A percentile compares a stretch with the other conserved stretches of the same genome.
phyloP scores from a whole-genome alignment of 2,888 invertebrate genomes.

The Microctonus brassicae region DNA sequence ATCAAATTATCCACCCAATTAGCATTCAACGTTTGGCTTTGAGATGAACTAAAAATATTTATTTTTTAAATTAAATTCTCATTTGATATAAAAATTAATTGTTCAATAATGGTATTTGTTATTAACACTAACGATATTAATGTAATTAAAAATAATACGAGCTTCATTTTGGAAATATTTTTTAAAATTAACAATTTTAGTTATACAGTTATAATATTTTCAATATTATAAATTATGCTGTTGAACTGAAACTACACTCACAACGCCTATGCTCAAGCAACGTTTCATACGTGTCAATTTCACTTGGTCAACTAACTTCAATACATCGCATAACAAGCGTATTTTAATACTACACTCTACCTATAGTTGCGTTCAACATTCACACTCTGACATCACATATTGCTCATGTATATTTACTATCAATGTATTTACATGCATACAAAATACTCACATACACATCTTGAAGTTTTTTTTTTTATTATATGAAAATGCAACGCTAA shows the following conservation, averaged over 20 bases:
- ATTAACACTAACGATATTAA: constrained; percentile 11
- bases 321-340: not conserved
- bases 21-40: constrained; percentile 24
- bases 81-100: no score
- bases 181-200: not conserved
- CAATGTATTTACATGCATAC: not conserved
- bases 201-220: not conserved
- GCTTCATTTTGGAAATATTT: constrained; percentile 1
- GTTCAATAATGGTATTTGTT: no score
- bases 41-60: constrained; percentile 32
- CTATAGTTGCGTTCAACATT: not conserved
- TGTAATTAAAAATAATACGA: not conserved
- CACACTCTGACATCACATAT: constrained; percentile 1
- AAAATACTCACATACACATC: no score
- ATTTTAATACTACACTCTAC: not conserved
- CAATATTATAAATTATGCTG: not conserved
- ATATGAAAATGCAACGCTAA: no score
- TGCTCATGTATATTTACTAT: not conserved
- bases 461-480: no score
- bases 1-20: constrained; percentile 42
- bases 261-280: not conserved
- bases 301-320: not conserved
- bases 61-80: not conserved
- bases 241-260: not conserved
- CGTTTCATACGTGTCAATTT: not conserved